phyloP scores from a whole-genome alignment of 2,113 vertebrate species.

The Hoplias malabaricus region DNA sequence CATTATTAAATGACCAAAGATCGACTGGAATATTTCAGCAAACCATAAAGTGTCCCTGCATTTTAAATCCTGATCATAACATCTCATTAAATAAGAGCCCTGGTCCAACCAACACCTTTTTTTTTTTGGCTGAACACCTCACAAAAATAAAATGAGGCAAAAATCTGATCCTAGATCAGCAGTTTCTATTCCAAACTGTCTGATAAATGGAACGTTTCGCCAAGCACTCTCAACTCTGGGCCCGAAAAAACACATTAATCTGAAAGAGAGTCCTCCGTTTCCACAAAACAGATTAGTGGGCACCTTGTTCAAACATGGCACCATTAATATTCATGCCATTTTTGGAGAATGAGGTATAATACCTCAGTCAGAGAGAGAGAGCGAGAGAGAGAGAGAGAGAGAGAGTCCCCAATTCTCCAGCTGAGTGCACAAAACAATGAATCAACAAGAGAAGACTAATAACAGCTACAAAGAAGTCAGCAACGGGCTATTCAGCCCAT shows the following conservation, averaged over 20 bases:
- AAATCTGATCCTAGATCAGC: neutral
- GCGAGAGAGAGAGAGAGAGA: conserved; percentile 7
- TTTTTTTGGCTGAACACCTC: neutral
- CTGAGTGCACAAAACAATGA: conserved; percentile 44
- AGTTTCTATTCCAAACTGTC: neutral
- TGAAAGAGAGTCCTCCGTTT: neutral
- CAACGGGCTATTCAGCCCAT: neutral
- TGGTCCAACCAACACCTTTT: neutral
- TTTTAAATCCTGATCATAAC: neutral
- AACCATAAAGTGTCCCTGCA: neutral
- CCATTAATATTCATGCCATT: conserved; percentile 39
- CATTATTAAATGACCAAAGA: neutral
- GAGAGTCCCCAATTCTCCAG: conserved; percentile 37
- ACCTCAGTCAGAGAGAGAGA: conserved; percentile 3
- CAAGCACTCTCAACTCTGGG: neutral
- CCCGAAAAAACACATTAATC: neutral
- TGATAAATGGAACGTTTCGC: neutral
- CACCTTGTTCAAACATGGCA: conserved; percentile 35
- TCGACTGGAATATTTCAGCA: neutral
- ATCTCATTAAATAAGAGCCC: neutral
- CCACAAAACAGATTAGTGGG: conserved; percentile 3
- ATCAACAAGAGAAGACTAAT: conserved; percentile 20
- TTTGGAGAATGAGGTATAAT: conserved; percentile 4
- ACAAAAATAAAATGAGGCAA: neutral
- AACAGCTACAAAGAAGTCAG: conserved; percentile 25